A percentile compares a stretch with the other conserved stretches of the same genome.
Conservation (phyloP, 2,113 vertebrate species). For the Collichthys lucidus region DNA sequence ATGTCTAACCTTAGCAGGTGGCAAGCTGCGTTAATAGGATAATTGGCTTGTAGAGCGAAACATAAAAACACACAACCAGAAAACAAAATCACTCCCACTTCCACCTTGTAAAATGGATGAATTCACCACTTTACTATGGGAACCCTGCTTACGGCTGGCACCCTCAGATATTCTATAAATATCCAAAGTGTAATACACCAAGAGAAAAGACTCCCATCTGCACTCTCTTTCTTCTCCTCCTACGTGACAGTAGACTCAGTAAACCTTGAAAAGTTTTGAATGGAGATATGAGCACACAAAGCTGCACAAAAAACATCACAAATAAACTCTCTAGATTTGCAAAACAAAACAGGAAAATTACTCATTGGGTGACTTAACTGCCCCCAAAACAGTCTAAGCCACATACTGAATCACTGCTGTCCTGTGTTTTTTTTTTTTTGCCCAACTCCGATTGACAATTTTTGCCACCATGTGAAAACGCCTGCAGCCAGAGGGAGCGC, state of each 20-base stretch:
- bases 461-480: slow-evolving; percentile 63
- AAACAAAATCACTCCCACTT: slow-evolving; percentile 37
- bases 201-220: slow-evolving; percentile 2
- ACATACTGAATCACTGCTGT: slow-evolving; percentile 25
- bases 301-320: not conserved
- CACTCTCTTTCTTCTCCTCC: not conserved
- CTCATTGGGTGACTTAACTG: not conserved
- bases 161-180: slow-evolving; percentile 14
- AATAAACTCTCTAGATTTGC: not conserved
- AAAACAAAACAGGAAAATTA: not conserved
- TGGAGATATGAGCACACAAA: not conserved
- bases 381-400: not conserved
- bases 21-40: slow-evolving; percentile 52
- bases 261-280: not conserved
- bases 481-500: slow-evolving; percentile 70
- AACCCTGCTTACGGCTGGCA: slow-evolving; percentile 29
- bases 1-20: slow-evolving; percentile 29
- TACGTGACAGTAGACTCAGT: not conserved
- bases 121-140: slow-evolving; percentile 39
- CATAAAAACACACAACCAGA: slow-evolving; percentile 32
- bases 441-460: slow-evolving; percentile 59
- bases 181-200: not conserved
- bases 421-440: not conserved
- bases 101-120: slow-evolving; percentile 48
- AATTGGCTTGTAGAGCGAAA: slow-evolving; percentile 50